Evolutionary conservation across 2,888 invertebrate species (phyloP).

Genomic region (Galerucella calmariensis): DNA sequence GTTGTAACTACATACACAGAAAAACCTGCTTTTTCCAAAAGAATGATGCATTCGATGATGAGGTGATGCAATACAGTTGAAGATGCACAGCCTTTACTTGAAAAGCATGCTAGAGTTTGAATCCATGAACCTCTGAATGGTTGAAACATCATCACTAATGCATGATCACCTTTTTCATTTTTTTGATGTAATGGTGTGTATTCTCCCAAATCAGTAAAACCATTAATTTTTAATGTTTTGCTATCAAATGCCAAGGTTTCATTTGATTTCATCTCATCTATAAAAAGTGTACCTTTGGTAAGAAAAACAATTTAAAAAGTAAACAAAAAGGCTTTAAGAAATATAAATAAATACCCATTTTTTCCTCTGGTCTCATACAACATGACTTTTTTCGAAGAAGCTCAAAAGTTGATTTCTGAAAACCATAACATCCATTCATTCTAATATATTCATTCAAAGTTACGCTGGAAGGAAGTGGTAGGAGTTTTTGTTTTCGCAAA

Average conservation of each 20-base stretch:
- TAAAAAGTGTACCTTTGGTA: conserved; percentile 17
- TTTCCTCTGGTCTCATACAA: neutral
- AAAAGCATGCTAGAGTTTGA: conserved; percentile 30
- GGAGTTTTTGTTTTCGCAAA: neutral
- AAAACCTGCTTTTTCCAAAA: conserved; percentile 39
- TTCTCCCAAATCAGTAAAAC: conserved; percentile 27
- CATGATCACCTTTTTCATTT: conserved; percentile 36
- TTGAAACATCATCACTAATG: conserved; percentile 40
- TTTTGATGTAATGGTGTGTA: conserved; percentile 29
- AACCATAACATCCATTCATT: neutral
- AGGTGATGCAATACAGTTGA: conserved; percentile 18
- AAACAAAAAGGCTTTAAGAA: neutral
- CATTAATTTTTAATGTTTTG: conserved; percentile 19
- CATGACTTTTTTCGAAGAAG: neutral
- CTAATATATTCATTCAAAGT: neutral
- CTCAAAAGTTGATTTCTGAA: neutral
- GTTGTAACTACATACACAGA: conserved; percentile 40
- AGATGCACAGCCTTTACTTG: conserved; percentile 32
- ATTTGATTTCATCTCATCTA: conserved; percentile 36
- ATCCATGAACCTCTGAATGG: conserved; percentile 33
- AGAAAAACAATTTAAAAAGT: conserved; percentile 1
- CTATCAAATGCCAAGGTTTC: conserved; percentile 30
- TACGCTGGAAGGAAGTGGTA: neutral
- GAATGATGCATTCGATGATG: conserved; percentile 35
- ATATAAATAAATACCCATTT: neutral